Evolutionary conservation across 1,140 invertebrate species (phyloP).

Genomic region (Cecropterus lyciades): DNA sequence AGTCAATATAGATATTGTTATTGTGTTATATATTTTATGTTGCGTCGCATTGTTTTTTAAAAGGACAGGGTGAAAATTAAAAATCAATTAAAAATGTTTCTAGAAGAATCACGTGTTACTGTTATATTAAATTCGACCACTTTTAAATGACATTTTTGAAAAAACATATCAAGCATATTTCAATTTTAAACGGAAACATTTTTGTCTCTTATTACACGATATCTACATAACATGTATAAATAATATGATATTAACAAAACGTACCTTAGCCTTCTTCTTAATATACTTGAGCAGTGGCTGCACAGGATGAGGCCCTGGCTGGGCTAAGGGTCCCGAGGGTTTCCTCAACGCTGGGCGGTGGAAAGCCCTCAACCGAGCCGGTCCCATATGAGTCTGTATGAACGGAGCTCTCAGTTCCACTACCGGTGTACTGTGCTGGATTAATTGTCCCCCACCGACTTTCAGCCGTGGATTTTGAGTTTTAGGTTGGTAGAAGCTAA

Average conservation of each 20-base stretch:
- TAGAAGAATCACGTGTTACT: no score
- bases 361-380: slow-evolving; percentile 92
- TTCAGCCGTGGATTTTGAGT: slow-evolving; percentile 92
- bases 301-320: slow-evolving; percentile 89
- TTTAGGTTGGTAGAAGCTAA: slow-evolving; percentile 96
- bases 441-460: slow-evolving; percentile 92
- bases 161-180: no score
- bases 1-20: no score
- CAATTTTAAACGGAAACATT: no score
- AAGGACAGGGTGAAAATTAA: no score
- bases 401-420: slow-evolving; percentile 97
- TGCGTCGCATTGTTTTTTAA: no score
- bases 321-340: slow-evolving; percentile 91
- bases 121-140: no score
- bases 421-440: slow-evolving; percentile 98
- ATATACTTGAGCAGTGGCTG: slow-evolving; percentile 95
- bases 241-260: neutral
- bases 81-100: no score
- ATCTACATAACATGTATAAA: no score
- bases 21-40: no score
- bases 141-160: no score
- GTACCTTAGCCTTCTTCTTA: slow-evolving; percentile 94
- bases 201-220: no score
- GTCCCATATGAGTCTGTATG: slow-evolving; percentile 96
- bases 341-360: slow-evolving; percentile 96